Evolutionary conservation across 2,797 vertebrate genomes (phyloP), one percentile per base, ranked within the genome.

Genomic region (Pseudochromis fuscus): DNA sequence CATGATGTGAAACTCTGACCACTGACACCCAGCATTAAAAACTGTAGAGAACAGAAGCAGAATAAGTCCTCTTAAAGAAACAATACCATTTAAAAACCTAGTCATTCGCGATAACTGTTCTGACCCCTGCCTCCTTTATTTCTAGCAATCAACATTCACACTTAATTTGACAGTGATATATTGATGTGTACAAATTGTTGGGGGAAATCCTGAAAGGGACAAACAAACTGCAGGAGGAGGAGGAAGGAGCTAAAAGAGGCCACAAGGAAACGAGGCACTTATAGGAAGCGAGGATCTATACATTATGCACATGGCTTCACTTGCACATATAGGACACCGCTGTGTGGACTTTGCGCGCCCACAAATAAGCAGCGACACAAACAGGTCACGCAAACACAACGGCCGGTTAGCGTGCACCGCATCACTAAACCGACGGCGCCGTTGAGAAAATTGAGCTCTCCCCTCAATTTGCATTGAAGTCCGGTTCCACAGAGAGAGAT

Each of bases 361-460:
- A 76, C 64, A 72, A 76, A 66, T 18, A 42, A 19, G 18, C 38
- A 11, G 31, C 6, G 31, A 60, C 71, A 76, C 63, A 72, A 76
- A 66, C 62, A 67, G 68, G 51, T 70, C 72, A 61, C 10, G n/a
- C 11, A 30, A 50, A 60, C 35, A n/a, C 19, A 23, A 16, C 9
- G n/a, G 40, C 18, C 9, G n/a, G n/a, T 42, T 42, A 10, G n/a
- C 7, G 40, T 19, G 40, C 40, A 10, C 40, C 10, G 40, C n/a
- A 19, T 19, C 40, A 7, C 18, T 19, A 1, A 42, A 19, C 40
- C 9, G 40, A 42, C n/a, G n/a, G 40, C 40, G 18, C 18, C n/a
- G 10, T 19, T 37, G 48, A n/a, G n/a, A 18, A 48, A 31, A 31
- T 24, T 1, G 15, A 66, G 56, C 4, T 42, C 51, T 52, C 16